Evolutionary conservation across 2,113 vertebrate genomes (phyloP).

Genomic region (Dryoscopus gambensis): DNA sequence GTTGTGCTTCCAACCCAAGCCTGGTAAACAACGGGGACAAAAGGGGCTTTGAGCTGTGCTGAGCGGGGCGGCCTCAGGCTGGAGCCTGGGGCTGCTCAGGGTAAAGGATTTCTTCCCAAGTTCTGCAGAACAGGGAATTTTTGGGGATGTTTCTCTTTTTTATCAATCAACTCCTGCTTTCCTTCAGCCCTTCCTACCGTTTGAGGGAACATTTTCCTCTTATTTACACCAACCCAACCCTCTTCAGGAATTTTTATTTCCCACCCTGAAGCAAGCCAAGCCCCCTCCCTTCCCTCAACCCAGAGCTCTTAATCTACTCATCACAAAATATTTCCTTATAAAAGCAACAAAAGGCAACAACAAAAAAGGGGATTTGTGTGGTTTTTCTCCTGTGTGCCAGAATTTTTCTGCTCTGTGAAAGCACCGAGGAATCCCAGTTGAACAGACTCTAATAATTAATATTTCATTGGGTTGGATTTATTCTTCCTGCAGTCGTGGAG

Average conservation of each 20-base stretch:
- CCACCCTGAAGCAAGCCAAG: background rate
- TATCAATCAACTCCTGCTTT: background rate
- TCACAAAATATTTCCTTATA: background rate
- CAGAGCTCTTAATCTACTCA: background rate
- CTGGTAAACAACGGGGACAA: conserved; percentile 50
- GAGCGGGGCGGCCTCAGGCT: background rate
- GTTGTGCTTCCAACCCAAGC: background rate
- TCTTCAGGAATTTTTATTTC: background rate
- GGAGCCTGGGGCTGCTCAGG: background rate
- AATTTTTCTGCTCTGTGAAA: background rate
- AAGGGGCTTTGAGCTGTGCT: conserved; percentile 1
- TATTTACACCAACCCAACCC: background rate
- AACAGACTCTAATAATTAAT: conserved; percentile 42
- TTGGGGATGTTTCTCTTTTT: background rate
- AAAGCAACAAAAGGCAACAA: background rate
- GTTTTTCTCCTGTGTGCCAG: background rate
- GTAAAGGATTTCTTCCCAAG: background rate
- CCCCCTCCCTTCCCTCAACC: background rate
- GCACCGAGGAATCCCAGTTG: background rate
- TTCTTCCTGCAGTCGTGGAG: background rate
- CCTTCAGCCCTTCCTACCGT: background rate
- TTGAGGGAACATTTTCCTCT: background rate
- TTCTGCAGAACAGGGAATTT: background rate
- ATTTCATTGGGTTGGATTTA: conserved; percentile 48
- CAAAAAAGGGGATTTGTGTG: background rate